phyloP scores from a whole-genome alignment of 1,140 invertebrate species.

The Ptiloglossa arizonensis region DNA sequence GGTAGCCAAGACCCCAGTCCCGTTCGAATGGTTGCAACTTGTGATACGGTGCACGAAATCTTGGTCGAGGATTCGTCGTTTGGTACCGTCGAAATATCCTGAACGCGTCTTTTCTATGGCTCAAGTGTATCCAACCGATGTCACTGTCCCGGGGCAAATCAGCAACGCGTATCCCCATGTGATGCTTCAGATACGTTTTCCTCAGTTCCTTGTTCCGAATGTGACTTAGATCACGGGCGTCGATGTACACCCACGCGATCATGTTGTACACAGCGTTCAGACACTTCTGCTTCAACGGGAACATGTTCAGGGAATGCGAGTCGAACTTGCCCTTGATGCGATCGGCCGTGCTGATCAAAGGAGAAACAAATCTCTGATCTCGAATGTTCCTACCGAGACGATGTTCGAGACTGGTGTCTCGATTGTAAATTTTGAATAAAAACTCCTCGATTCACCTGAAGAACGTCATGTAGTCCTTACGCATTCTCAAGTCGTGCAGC shows the following conservation, averaged over 20 bases:
- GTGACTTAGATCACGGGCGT: slow-evolving; percentile 66
- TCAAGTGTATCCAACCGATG: slow-evolving; percentile 67
- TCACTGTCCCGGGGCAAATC: slow-evolving; percentile 69
- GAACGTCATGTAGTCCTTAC: slow-evolving; percentile 65
- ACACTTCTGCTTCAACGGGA: slow-evolving; percentile 68
- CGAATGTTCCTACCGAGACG: neutral
- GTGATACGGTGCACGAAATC: no score
- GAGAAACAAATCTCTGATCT: no score
- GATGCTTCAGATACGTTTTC: slow-evolving; percentile 65
- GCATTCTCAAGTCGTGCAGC: slow-evolving; percentile 60
- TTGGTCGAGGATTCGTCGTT: neutral
- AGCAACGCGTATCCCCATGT: slow-evolving; percentile 62
- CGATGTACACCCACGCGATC: slow-evolving; percentile 69
- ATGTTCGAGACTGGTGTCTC: no score
- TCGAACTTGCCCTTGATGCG: slow-evolving; percentile 70
- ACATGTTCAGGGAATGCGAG: slow-evolving; percentile 54
- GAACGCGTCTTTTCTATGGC: slow-evolving; percentile 51
- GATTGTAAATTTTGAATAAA: no score
- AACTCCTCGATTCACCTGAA: slow-evolving; percentile 65
- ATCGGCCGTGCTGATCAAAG: slow-evolving; percentile 56
- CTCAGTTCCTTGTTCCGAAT: slow-evolving; percentile 39
- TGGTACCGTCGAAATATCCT: slow-evolving; percentile 57
- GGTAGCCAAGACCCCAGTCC: no score
- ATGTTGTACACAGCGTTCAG: slow-evolving; percentile 68
- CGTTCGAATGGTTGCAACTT: no score